Base-by-base conservation (phyloP, 2,113 vertebrate genomes). In the Alectura lathami region DNA sequence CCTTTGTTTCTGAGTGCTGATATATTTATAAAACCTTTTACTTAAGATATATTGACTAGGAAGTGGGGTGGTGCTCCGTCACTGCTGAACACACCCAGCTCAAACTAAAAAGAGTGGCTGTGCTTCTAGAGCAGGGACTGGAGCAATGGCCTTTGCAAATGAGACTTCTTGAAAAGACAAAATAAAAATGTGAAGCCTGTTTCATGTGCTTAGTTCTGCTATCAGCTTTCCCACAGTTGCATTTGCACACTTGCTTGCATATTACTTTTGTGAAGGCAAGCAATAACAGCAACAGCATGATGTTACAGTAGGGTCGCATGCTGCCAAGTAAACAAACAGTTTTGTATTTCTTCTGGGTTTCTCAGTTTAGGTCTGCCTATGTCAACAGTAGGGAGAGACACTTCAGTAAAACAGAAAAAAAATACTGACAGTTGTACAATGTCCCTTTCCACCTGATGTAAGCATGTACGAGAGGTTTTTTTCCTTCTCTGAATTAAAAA, bases 31-130 rank as follows among this genome's bases (percentile, higher is more conserved):
- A 89, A 16, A 30, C 10, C 14, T 75, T 51, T 54, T 34, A 22
- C 24, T 82, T 81, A 40, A 67, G 75, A 95, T 27, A 5, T 5
- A 20, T 5, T 36, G 38, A 5, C 51, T 0, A 0, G 36, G 30
- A 17, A 16, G 6, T 32, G 30, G 53, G 53, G 53, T 20, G 53
- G 53, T 54, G 53, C 53, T 54, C 27, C 53, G 27, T 30, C 17
- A 16, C 53, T 24, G 15, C 57, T 4, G 11, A 6, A 0, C 3
- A 8, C 23, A 1, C 43, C 24, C 48, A 7, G 36, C n/a, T 51
- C 56, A 9, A 18, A 3, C 18, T 0, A n/a, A 11, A 62, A 34
- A 30, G 24, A 54, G 1, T 2, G 15, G 29, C 73, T 8, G 0
- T 13, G 59, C 45, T 34, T 51, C 51, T 29, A 34, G 29, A 34